Conservation (phyloP, 2,797 vertebrate species). For the Epinephelus awoara region DNA sequence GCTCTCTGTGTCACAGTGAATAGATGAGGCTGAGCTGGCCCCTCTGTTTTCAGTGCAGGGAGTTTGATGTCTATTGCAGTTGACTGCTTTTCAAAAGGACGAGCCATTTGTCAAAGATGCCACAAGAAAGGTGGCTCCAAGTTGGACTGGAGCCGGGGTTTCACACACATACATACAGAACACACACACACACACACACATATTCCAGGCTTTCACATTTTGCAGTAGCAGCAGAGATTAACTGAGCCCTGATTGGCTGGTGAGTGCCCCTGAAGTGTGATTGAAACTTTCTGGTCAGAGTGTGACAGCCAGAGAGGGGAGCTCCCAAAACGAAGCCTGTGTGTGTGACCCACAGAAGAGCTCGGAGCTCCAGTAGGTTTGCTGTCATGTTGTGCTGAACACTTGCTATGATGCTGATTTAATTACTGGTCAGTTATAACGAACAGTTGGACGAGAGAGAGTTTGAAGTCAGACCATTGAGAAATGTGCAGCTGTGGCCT, state of each 20-base stretch:
- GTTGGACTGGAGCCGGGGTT: slow-evolving; percentile 56
- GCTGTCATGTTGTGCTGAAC: slow-evolving; percentile 49
- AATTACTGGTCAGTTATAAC: slow-evolving; percentile 34
- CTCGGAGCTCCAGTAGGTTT: slow-evolving; percentile 20
- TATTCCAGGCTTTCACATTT: slow-evolving; percentile 59
- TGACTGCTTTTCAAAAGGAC: slow-evolving; percentile 86
- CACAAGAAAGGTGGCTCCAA: slow-evolving; percentile 75
- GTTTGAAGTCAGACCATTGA: slow-evolving; percentile 33
- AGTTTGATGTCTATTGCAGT: slow-evolving; percentile 82
- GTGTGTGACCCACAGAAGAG: slow-evolving; percentile 49
- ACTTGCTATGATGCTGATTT: slow-evolving; percentile 49
- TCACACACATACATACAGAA: slow-evolving; percentile 24
- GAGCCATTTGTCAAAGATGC: slow-evolving; percentile 83
- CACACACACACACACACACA: slow-evolving; percentile 40
- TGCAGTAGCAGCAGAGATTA: slow-evolving; percentile 65
- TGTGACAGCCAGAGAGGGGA: slow-evolving; percentile 52
- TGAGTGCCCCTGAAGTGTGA: slow-evolving; percentile 40
- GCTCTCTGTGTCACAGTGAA: slow-evolving; percentile 70
- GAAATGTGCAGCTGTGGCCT: slow-evolving; percentile 83
- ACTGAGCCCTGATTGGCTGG: slow-evolving; percentile 66
- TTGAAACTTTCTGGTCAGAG: slow-evolving; percentile 36
- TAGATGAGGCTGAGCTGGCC: slow-evolving; percentile 70
- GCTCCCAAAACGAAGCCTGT: slow-evolving; percentile 20
- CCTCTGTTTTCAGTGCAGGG: slow-evolving; percentile 78
- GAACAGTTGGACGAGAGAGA: slow-evolving; percentile 36